Conservation (phyloP, 2,888 invertebrate species). For the Limnephilus lunatus region DNA sequence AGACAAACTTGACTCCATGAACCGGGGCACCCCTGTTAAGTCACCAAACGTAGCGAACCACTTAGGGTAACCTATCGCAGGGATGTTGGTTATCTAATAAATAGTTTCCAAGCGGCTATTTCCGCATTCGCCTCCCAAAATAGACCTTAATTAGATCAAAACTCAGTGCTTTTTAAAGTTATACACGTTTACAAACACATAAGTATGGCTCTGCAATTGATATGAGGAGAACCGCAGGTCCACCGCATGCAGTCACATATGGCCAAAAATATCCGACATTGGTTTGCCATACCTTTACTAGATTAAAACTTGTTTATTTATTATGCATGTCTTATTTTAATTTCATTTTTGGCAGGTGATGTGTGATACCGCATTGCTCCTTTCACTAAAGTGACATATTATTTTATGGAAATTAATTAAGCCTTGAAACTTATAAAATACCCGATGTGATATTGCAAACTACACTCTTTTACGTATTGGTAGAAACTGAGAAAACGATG, state of each 20-base stretch:
- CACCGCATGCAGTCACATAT: neutral
- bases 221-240: neutral
- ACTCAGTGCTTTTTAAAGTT: neutral
- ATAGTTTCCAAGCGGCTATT: too few relatives aligned
- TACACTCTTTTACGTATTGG: neutral
- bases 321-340: neutral
- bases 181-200: neutral
- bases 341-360: neutral
- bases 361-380: neutral
- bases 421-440: neutral
- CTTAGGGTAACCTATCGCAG: too few relatives aligned
- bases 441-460: neutral
- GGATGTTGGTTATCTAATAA: too few relatives aligned
- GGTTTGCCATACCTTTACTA: neutral
- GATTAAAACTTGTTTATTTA: neutral
- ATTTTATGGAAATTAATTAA: neutral
- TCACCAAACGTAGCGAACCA: too few relatives aligned
- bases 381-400: neutral
- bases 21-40: too few relatives aligned
- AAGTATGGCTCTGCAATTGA: neutral
- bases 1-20: too few relatives aligned
- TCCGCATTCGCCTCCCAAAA: too few relatives aligned
- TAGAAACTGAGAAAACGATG: neutral
- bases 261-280: neutral
- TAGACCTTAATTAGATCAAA: too few relatives aligned